Conservation (phyloP, 1,140 invertebrate genomes). For the Heliconius himera region DNA sequence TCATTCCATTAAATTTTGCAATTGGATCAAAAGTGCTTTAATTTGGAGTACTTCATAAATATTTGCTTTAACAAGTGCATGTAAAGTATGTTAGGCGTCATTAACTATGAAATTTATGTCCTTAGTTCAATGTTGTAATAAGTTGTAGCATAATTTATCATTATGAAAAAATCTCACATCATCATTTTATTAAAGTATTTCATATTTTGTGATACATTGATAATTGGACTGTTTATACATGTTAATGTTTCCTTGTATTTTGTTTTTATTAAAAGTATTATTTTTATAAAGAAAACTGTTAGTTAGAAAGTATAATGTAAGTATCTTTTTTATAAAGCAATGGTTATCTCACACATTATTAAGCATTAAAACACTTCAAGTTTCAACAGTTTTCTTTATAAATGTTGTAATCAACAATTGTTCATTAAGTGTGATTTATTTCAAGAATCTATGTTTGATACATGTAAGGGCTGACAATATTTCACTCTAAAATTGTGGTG, state of each 20-base stretch:
- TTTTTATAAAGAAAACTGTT: constrained; percentile 29
- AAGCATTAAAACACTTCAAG: neutral
- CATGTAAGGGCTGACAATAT: constrained; percentile 67
- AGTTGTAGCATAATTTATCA: constrained; percentile 21
- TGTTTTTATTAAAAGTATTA: constrained; percentile 28
- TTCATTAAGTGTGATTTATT: constrained; percentile 38
- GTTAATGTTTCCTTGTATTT: constrained; percentile 25
- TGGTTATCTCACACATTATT: neutral
- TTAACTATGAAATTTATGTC: constrained; percentile 15
- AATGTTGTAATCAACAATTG: constrained; percentile 13
- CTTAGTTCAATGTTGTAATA: constrained; percentile 31
- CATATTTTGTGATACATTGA: constrained; percentile 9
- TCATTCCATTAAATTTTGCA: constrained; percentile 66
- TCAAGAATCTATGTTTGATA: constrained; percentile 46
- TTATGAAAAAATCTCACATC: constrained; percentile 21
- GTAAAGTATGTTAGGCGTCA: constrained; percentile 16
- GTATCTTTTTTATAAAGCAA: neutral
- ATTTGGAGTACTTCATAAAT: constrained; percentile 23
- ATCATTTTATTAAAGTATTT: constrained; percentile 8
- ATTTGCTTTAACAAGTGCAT: constrained; percentile 28
- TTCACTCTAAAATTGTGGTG: constrained; percentile 70
- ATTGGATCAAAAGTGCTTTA: constrained; percentile 31
- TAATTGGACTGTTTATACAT: constrained; percentile 15
- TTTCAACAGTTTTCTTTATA: constrained; percentile 25
- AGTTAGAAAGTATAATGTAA: neutral